These are phyloP conservation scores for Cheilosia urbana DNA, from an alignment of 2,888 invertebrate genomes.

Conservation along the genomic window DNA sequence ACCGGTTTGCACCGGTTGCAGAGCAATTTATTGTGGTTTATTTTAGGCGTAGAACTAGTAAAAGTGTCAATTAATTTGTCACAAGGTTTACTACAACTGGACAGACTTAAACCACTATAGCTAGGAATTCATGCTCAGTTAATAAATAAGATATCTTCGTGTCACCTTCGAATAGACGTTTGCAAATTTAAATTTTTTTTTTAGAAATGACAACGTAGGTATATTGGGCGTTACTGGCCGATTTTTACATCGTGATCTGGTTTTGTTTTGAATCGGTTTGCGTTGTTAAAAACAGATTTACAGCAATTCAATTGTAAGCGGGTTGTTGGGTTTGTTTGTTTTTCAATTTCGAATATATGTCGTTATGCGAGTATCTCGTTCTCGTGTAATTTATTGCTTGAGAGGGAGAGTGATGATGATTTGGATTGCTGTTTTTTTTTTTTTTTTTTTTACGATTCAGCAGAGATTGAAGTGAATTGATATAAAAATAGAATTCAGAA, in stretches of 20 bases:
- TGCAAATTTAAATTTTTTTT: background rate
- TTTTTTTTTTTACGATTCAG: background rate
- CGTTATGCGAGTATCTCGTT: background rate
- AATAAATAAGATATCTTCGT: background rate
- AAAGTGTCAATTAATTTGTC: conserved; percentile 44
- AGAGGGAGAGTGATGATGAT: background rate
- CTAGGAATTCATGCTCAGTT: background rate
- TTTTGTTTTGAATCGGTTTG: conserved; percentile 7
- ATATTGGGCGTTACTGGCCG: background rate
- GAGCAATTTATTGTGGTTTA: conserved; percentile 43
- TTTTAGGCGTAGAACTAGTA: conserved; percentile 38
- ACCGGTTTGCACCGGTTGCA: conserved; percentile 53
- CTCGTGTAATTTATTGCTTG: conserved; percentile 12
- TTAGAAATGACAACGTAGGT: background rate
- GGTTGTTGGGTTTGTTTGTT: conserved; percentile 17
- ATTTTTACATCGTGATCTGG: background rate
- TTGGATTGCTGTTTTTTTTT: conserved; percentile 4
- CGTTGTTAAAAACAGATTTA: conserved; percentile 2
- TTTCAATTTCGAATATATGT: background rate
- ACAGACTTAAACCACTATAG: background rate
- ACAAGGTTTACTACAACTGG: conserved; percentile 28
- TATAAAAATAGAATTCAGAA: conserved; percentile 40
- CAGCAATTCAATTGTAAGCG: background rate
- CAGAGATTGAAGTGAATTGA: conserved; percentile 21
- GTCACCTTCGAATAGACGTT: background rate